phyloP scores from a whole-genome alignment of 2,113 vertebrate genomes.

The Entelurus aequoreus region DNA sequence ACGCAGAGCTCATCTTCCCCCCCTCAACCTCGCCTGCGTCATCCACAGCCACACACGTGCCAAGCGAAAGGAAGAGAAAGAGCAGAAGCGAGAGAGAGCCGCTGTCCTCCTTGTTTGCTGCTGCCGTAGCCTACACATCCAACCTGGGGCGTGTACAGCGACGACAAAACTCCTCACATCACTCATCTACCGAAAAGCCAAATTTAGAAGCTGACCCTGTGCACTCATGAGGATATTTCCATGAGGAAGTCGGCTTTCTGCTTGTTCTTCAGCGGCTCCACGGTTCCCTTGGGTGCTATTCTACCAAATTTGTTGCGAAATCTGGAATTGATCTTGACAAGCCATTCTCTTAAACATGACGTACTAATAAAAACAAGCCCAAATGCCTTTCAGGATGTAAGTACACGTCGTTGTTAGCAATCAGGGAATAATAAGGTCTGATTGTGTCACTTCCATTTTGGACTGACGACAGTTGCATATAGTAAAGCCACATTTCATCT shows the following conservation, averaged over 20 bases:
- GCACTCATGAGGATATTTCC: slow-evolving; percentile 13
- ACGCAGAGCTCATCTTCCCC: slow-evolving; percentile 24
- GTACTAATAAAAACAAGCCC: slow-evolving; percentile 8
- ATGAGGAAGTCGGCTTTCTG: not conserved
- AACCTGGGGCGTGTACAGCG: slow-evolving; percentile 49
- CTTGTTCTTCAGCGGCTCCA: not conserved
- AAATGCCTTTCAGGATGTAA: slow-evolving; percentile 7
- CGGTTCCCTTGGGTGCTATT: not conserved
- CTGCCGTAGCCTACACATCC: slow-evolving; percentile 34
- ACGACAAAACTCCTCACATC: slow-evolving; percentile 58
- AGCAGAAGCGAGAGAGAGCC: not conserved
- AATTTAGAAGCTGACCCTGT: slow-evolving; percentile 28
- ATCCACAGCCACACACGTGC: slow-evolving; percentile 14
- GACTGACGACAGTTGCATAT: slow-evolving; percentile 28
- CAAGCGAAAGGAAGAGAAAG: not conserved
- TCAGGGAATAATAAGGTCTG: slow-evolving; percentile 20
- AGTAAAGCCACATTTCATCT: not conserved
- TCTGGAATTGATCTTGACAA: slow-evolving; percentile 15
- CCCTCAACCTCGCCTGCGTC: slow-evolving; percentile 17
- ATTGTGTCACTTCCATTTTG: slow-evolving; percentile 8
- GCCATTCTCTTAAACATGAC: slow-evolving; percentile 3
- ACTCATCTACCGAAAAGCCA: slow-evolving; percentile 38
- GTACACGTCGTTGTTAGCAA: slow-evolving; percentile 13
- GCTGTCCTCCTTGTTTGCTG: slow-evolving; percentile 32
- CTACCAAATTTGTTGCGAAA: not conserved